phyloP scores from a whole-genome alignment of 2,797 vertebrate genomes.

The Lepilemur septentrionalis region DNA sequence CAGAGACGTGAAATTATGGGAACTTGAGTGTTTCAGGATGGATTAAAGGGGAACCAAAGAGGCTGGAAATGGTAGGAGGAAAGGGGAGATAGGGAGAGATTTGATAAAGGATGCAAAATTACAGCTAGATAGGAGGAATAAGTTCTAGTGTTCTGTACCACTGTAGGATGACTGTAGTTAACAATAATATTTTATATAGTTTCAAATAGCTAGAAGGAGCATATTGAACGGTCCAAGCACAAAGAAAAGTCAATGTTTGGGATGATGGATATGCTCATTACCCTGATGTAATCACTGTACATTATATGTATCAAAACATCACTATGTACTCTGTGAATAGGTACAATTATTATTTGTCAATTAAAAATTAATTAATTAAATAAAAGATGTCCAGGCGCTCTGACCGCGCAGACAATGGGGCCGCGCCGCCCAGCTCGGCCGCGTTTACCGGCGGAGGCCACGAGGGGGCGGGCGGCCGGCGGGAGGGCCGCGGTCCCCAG shows the following conservation, averaged over 20 bases:
- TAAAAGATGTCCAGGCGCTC: not conserved
- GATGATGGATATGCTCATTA: not conserved
- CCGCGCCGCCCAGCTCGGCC: not conserved
- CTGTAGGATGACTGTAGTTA: not conserved
- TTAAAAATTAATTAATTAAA: not conserved
- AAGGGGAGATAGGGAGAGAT: not conserved
- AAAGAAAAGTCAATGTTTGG: not conserved
- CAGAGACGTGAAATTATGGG: not conserved
- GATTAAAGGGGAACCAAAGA: not conserved
- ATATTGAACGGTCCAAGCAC: not conserved
- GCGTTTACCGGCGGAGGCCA: not conserved
- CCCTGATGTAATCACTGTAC: not conserved
- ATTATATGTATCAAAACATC: not conserved
- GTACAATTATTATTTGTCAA: not conserved
- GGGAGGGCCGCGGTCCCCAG: not conserved
- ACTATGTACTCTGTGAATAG: not conserved
- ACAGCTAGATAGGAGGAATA: not conserved
- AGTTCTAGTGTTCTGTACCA: no score
- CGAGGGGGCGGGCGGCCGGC: not conserved
- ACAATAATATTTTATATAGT: not conserved
- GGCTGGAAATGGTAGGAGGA: not conserved
- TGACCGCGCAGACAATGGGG: constrained; percentile 6
- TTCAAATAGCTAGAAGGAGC: not conserved
- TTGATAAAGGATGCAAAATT: not conserved
- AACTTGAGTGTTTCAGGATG: not conserved